Percentiles rank a stretch among this genome's conserved stretches.
phyloP scores from a whole-genome alignment of 2,797 vertebrate species.

The Tinamus major region DNA sequence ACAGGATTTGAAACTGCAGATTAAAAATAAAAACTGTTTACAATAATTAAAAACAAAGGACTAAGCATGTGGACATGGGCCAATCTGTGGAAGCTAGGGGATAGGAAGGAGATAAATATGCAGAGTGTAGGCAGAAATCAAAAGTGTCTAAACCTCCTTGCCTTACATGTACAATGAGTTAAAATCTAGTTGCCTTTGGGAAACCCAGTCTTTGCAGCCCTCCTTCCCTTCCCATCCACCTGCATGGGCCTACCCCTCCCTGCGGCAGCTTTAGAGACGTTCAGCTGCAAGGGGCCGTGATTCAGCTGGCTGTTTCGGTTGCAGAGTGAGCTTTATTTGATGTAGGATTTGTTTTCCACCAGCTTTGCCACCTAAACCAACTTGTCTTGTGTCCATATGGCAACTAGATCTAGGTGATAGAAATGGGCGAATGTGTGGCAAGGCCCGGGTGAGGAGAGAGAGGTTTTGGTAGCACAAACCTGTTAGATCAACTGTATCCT shows the following conservation, averaged over 20 bases:
- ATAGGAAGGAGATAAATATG: neutral
- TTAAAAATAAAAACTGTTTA: neutral
- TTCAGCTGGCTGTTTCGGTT: neutral
- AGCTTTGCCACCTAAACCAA: neutral
- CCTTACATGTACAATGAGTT: neutral
- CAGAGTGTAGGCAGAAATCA: neutral
- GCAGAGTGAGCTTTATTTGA: neutral
- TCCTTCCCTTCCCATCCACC: neutral
- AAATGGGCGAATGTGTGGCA: neutral
- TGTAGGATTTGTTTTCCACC: neutral
- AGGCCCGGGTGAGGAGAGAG: neutral
- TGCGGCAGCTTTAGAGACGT: neutral
- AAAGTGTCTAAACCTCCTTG: neutral
- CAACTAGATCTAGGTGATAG: neutral
- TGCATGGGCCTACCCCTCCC: neutral
- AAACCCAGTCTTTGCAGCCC: neutral
- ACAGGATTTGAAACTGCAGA: neutral
- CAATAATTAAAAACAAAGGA: neutral
- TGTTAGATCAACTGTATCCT: neutral
- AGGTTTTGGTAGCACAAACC: neutral
- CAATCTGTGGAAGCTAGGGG: neutral
- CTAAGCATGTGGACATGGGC: neutral
- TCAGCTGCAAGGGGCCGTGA: neutral
- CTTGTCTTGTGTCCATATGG: rapidly evolving
- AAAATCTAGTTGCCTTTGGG: neutral